Base-by-base conservation (phyloP, 2,888 invertebrate species). In the Eledone cirrhosa region DNA sequence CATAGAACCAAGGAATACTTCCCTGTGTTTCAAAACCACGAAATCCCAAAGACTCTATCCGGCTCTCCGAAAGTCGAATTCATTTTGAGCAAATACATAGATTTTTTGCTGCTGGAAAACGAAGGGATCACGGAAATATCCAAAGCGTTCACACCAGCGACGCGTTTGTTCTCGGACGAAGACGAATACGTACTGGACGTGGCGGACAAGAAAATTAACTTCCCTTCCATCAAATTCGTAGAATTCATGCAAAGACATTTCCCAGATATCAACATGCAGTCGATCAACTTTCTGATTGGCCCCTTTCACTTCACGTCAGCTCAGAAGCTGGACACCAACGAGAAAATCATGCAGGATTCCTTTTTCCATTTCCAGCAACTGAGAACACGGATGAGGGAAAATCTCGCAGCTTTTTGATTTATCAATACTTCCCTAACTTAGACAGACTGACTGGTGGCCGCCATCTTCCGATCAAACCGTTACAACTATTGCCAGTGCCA, bases 111-210 rank as follows among this genome's bases (percentile, higher is more conserved):
- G 48, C 81, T 85, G 65, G 88, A 88, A 81, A 88, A 88, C 82
- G 88, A 88, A 78, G 85, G 86, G 47, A 83, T 88, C n/a, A 88
- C 88, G 8, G 86, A 88, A 80, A 88, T 88, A 59, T 88, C 88
- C 11, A 83, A 86, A 74, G 86, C 87, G 27, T 85, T 85, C 29
- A 86, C 87, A 13, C 83, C 86, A 11, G 86, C 87, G 2, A 85
- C 86, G 19, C 86, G 86, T 69, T 85, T 88, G n/a, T 87, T 85
- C 80, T 86, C 87, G 11, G 86, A 85, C 41, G 87, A 88, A 53
- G 88, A 88, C 75, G 85, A 87, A 80, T 87, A 88, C 77, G 85
- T 88, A 41, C 86, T 87, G 84, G 87, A 88, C 48, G 83, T 83
- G 1, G 81, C 83, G 29, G 85, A 84, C 80, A 82, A 82, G 33